Evolutionary conservation across 2,113 vertebrate species (phyloP).

Genomic region (Irena cyanogastra): DNA sequence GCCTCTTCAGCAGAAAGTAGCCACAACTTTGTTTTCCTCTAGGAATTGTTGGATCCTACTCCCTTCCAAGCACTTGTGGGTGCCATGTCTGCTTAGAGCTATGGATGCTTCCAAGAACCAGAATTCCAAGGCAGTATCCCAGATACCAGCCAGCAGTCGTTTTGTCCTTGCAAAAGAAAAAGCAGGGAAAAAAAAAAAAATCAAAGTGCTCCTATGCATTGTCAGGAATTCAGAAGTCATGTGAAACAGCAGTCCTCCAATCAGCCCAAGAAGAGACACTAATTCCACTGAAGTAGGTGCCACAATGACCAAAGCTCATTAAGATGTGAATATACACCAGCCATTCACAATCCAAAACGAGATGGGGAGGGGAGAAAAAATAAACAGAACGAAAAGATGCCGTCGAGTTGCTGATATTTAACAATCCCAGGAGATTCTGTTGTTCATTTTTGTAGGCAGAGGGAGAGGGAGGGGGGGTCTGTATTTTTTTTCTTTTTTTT

Average conservation of each 20-base stretch:
- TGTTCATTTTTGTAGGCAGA: rapidly evolving
- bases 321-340: constrained; percentile 22
- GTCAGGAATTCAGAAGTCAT: background rate
- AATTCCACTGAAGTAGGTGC: constrained; percentile 29
- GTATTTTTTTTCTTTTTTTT: background rate
- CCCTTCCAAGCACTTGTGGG: background rate
- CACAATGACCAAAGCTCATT: constrained; percentile 34
- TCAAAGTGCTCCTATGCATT: constrained; percentile 59
- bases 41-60: background rate
- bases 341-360: constrained; percentile 6
- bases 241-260: background rate
- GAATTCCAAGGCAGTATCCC: background rate
- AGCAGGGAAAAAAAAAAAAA: background rate
- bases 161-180: background rate
- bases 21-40: background rate
- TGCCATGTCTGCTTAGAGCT: background rate
- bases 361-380: rapidly evolving
- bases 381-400: background rate
- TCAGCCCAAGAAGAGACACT: background rate
- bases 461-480: rapidly evolving
- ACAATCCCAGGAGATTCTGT: background rate
- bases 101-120: background rate
- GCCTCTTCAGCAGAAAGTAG: background rate
- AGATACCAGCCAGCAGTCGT: background rate
- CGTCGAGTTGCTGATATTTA: background rate